phyloP scores from a whole-genome alignment of 2,888 invertebrate genomes.

The Eupithecia exiguata region DNA sequence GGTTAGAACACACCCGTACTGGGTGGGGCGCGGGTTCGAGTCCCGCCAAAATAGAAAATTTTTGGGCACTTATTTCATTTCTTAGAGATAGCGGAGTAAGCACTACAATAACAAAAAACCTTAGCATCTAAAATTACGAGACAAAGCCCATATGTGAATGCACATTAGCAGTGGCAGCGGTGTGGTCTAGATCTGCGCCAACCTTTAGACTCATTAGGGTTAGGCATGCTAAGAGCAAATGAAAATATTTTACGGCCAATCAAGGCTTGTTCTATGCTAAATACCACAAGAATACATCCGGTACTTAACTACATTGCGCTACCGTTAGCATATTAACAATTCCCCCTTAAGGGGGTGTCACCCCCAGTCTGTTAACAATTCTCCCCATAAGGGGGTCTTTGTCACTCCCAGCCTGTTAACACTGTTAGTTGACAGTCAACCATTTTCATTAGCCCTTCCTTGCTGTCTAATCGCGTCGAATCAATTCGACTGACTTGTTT shows the following conservation, averaged over 20 bases:
- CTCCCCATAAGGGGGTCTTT: background rate
- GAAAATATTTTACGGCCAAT: background rate
- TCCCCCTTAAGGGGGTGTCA: slow-evolving; percentile 7
- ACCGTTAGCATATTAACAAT: background rate
- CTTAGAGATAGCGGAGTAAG: too few relatives aligned
- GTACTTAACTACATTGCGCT: background rate
- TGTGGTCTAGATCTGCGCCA: too few relatives aligned
- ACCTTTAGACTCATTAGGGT: background rate
- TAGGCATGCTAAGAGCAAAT: background rate
- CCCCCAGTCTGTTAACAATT: slow-evolving; percentile 45
- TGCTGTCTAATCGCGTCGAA: slow-evolving; percentile 40
- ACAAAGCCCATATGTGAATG: too few relatives aligned
- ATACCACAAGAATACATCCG: background rate
- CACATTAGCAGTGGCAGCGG: too few relatives aligned
- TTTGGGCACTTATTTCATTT: too few relatives aligned
- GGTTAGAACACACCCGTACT: too few relatives aligned
- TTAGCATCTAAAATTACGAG: too few relatives aligned
- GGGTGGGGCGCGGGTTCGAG: too few relatives aligned
- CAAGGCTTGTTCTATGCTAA: slow-evolving; percentile 10
- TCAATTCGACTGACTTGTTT: slow-evolving; percentile 39
- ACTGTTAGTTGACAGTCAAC: slow-evolving; percentile 48
- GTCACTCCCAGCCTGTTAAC: slow-evolving; percentile 44
- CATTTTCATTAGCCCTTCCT: slow-evolving; percentile 70
- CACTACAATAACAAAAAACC: too few relatives aligned
- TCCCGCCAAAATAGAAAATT: too few relatives aligned